Base-by-base conservation (phyloP, 2,888 invertebrate genomes). In the Keiferia lycopersicella region DNA sequence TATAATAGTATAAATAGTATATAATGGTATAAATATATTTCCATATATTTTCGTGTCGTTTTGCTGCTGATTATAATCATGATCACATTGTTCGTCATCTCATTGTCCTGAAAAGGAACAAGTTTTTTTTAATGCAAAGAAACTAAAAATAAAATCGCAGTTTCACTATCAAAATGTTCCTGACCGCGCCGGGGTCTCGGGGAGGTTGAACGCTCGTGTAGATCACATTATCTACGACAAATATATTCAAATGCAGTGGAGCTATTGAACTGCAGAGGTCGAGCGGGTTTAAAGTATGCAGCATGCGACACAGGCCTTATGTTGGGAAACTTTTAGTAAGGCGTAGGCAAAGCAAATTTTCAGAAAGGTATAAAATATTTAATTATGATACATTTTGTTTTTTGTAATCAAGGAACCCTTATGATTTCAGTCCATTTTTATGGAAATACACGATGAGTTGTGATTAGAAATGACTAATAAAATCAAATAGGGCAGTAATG, bases 201-300 rank as follows among this genome's bases (percentile, higher is more conserved):
- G 12, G 12, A 22, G 45, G 60, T 60, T 41, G 45, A 60, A 60
- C 45, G 60, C 20, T 45, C 60, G 60, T 26, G 45, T 60, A 56
- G 56, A 56, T 56, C 56, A 56, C 34, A 45, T 45, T 45, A 60
- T 60, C 26, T 60, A 22, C n/a, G 26, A 26, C 60, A 60, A 60
- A 60, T 60, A 60, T 14, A 60, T 60, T 60, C 45, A 60, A 60
- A 60, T 60, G 45, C 22, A 45, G 12, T 14, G 39, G 39, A 14
- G 58, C 39, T 58, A 39, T 58, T 58, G 58, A 58, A 58, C 58
- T 39, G 56, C 34, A 56, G 53, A 20, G 53, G 53, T 53, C 53
- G 53, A 2, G 26, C 2, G 26, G 26, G 26, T n/a, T n/a, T n/a
- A n/a, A n/a, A n/a, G n/a, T 26, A 26, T 26, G 2, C 3, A 6